phyloP scores from a whole-genome alignment of 2,113 vertebrate genomes.

The Chamaea fasciata region DNA sequence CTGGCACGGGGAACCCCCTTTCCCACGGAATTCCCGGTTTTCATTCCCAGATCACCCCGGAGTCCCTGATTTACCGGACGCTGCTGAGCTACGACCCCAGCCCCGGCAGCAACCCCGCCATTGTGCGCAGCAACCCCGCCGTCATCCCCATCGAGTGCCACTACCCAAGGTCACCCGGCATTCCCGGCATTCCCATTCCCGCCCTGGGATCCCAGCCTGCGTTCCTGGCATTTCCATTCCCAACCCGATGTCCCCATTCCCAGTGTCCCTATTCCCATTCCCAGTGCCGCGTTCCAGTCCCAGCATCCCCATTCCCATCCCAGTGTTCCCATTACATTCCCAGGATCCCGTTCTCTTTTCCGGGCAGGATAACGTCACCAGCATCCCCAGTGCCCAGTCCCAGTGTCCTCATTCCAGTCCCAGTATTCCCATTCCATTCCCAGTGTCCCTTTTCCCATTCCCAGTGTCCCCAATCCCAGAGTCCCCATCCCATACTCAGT shows the following conservation, averaged over 20 bases:
- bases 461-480: no score
- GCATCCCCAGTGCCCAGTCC: no score
- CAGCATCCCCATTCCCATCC: neutral
- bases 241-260: no score
- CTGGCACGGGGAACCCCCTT: neutral
- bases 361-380: neutral
- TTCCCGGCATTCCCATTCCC: no score
- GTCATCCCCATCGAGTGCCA: slow-evolving; percentile 66
- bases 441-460: no score
- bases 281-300: no score
- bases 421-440: no score
- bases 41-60: neutral
- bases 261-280: no score
- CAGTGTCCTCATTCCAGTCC: no score
- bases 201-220: neutral
- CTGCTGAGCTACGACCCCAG: slow-evolving; percentile 61
- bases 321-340: no score
- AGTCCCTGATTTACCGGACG: slow-evolving; percentile 67
- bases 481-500: no score
- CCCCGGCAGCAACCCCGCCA: slow-evolving; percentile 35
- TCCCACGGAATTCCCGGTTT: neutral
- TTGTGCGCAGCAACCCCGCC: slow-evolving; percentile 52
- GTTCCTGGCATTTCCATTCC: no score
- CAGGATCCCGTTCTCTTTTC: neutral
- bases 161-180: slow-evolving; percentile 19